These are phyloP conservation scores for Pungitius pungitius DNA, from an alignment of 2,113 vertebrate species.

Conservation along the genomic window DNA sequence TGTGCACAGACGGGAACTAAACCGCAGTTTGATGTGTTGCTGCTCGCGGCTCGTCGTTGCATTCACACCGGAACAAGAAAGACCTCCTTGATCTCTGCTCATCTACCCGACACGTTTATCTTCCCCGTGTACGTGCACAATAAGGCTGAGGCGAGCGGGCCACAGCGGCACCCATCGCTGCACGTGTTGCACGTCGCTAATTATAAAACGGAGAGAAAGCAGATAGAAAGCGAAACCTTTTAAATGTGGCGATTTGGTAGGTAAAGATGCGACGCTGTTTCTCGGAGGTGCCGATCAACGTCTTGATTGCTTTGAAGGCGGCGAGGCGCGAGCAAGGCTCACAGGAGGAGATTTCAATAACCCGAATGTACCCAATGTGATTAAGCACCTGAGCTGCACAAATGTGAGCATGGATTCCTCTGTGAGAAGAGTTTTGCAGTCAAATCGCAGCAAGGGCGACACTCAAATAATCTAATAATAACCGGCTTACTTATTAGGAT, in stretches of 20 bases:
- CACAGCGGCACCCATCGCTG: not conserved
- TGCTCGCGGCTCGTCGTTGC: constrained; percentile 3
- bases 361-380: not conserved
- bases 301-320: constrained; percentile 1
- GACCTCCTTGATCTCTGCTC: constrained; percentile 2
- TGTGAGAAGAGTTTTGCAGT: not conserved
- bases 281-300: not conserved
- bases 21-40: constrained; percentile 2
- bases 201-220: not conserved
- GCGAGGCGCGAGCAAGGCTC: not conserved
- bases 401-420: not conserved
- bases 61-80: constrained; percentile 19
- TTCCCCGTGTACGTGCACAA: not conserved
- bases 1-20: constrained; percentile 19
- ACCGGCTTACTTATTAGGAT: not conserved
- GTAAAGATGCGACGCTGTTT: not conserved
- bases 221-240: not conserved
- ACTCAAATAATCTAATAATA: not conserved
- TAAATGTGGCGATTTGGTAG: not conserved
- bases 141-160: not conserved
- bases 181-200: not conserved
- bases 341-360: not conserved
- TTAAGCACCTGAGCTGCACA: not conserved
- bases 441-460: not conserved
- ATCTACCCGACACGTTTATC: not conserved